Base-by-base conservation (phyloP, 1,140 invertebrate species). In the Maconellicoccus hirsutus region DNA sequence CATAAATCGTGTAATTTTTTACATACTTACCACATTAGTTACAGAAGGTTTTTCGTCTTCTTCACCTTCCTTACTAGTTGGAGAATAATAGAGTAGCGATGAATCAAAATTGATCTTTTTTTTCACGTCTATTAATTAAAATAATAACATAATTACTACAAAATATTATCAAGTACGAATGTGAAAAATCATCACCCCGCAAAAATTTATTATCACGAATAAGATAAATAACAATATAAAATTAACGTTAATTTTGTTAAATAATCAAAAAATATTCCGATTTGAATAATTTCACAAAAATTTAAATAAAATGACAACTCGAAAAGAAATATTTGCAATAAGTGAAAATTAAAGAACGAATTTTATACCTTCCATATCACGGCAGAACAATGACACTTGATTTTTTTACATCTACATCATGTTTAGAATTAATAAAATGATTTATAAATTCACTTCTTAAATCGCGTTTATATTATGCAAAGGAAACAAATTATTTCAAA, bases 21-120 rank as follows among this genome's bases (percentile, higher is more conserved):
- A 52, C 42, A 52, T 33, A 52, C 61, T 66, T 26, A 66, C 61
- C 61, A 66, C 61, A 66, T 66, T 66, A 10, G 25, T 25, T 8
- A 66, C 61, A 6, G 61, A 4, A 66, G 61, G 10, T 66, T 66
- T 66, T 66, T 25, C 61, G 25, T 66, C 61, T 25, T 66, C 25
- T 23, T 26, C 25, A 22, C 4, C 16, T 16, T 66, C 61, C 16
- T 66, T 66, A 23, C 10, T 23, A 2, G 61, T 23, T 52, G 42
- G 42, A 66, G 61, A 66, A 16, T 66, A 66, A 66, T 66, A 66
- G 3, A 66, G 16, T 12, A 66, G 25, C 2, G 61, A 23, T 23
- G 61, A 22, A 66, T 66, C 61, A 26, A 66, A 66, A 66, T 66
- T 66, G 19, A 66, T 66, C 25, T 66, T 66, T 66, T 66, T 66